A percentile compares a stretch with the other conserved stretches of the same genome.
Evolutionary conservation across 2,797 vertebrate genomes (phyloP).

Genomic region (Phoebastria nigripes): DNA sequence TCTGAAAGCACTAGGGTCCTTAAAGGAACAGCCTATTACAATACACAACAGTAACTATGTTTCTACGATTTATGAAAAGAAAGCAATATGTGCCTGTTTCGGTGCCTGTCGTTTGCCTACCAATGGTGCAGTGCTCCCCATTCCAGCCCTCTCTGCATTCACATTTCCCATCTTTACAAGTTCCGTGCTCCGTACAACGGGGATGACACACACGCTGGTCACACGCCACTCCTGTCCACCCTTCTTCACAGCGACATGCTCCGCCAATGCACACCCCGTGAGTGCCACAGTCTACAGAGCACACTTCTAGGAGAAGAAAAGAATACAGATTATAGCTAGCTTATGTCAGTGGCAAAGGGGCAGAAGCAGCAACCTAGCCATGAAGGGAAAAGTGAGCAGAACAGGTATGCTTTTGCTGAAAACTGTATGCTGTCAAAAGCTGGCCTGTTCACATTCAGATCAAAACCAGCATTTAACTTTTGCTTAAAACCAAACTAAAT

Average conservation of each 20-base stretch:
- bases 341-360: accelerated
- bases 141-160: constrained; percentile 99
- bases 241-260: constrained; percentile 96
- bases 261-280: constrained; percentile 97
- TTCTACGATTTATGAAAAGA: constrained; percentile 86
- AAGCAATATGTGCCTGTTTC: constrained; percentile 84
- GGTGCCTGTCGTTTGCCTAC: constrained; percentile 88
- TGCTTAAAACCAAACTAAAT: background rate
- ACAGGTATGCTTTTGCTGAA: background rate
- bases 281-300: constrained; percentile 97
- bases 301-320: constrained; percentile 87
- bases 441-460: accelerated
- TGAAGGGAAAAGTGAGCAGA: accelerated
- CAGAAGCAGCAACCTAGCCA: background rate
- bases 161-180: constrained; percentile 99
- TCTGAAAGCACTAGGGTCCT: constrained; percentile 64
- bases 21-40: constrained; percentile 78
- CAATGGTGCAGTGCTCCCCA: constrained; percentile 99
- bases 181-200: constrained; percentile 95
- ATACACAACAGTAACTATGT: constrained; percentile 77
- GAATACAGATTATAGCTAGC: constrained; percentile 21
- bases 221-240: constrained; percentile 94
- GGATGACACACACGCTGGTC: constrained; percentile 98
- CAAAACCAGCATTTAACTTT: background rate
- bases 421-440: background rate